phyloP scores from a whole-genome alignment of 2,888 invertebrate species.

The Ernsta delagoae region DNA sequence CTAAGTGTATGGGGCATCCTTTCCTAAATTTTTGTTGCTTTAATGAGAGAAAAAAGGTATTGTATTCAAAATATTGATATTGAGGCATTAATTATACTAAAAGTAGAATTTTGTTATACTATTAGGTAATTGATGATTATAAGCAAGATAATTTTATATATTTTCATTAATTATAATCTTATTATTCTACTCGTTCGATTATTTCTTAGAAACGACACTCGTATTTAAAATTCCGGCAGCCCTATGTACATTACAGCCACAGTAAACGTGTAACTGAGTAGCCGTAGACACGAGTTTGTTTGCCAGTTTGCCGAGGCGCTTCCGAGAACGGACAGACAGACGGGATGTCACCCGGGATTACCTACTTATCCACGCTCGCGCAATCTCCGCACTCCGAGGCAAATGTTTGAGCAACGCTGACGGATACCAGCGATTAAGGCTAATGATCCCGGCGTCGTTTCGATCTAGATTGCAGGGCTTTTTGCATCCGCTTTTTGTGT shows the following conservation, averaged over 20 bases:
- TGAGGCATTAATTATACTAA: too few relatives aligned
- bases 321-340: slow-evolving; percentile 58
- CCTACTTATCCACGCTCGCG: slow-evolving; percentile 29
- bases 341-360: slow-evolving; percentile 34
- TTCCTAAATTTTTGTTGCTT: too few relatives aligned
- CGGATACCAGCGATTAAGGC: slow-evolving; percentile 32
- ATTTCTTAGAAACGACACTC: slow-evolving; percentile 11
- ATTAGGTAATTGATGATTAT: too few relatives aligned
- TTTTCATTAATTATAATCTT: too few relatives aligned
- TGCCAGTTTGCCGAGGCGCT: slow-evolving; percentile 63
- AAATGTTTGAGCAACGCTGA: slow-evolving; percentile 27
- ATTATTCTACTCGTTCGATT: too few relatives aligned
- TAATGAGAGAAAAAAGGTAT: too few relatives aligned
- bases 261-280: slow-evolving; percentile 80
- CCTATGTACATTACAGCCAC: slow-evolving; percentile 47
- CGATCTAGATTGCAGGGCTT: slow-evolving; percentile 29
- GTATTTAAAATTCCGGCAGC: slow-evolving; percentile 9
- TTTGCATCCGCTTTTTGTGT: slow-evolving; percentile 19
- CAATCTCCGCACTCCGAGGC: slow-evolving; percentile 15
- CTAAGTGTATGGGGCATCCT: too few relatives aligned
- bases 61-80: too few relatives aligned
- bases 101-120: too few relatives aligned
- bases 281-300: slow-evolving; percentile 76
- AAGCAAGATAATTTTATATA: too few relatives aligned
- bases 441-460: slow-evolving; percentile 21